Evolutionary conservation across 1,140 invertebrate genomes (phyloP), one percentile per base, ranked within the genome.

Genomic region (Drosophila parvula): DNA sequence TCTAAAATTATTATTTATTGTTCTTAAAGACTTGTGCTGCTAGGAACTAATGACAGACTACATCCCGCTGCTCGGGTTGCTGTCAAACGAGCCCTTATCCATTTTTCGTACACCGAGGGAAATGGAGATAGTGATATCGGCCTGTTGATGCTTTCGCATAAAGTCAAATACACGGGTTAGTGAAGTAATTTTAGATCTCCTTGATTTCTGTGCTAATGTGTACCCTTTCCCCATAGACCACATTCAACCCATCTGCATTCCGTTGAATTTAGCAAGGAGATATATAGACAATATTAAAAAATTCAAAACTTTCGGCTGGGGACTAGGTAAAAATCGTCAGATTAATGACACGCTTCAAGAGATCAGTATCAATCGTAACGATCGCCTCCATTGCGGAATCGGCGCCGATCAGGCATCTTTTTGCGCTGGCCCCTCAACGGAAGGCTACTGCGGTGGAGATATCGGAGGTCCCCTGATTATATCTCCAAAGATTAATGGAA

Each of bases 281-380:
- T 0, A 0, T 0, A 1, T 2, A 9, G 1, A 22, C 0, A 1
- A 2, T 4, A 7, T 36, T 22, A 0, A 0, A 0, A 14, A 1
- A 14, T 53, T 53, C 1, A 4, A 36, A 22, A 22, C 50, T 0
- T 22, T 22, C 34, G 50, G 32, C 12, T 53, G 32, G 50, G 32
- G 32, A 53, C 14, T 34, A 12, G 48, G 30, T 12, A 51, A 30
- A 4, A 6, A 0, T 12, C 10, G 10, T 0, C 0, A 1, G 5
- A 7, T 6, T 22, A 53, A 7, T 22, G 3, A 53, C 16, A 14
- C 8, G 16, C 32, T 8, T 10, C 7, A 2, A 3, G 4, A 34
- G 11, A 14, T 36, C 12, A 5, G 0, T 5, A 53, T 53, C 14
- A 0, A 5, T 5, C 50, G 14, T 11, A 12, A 9, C 5, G 0